Percentiles rank a stretch among this genome's conserved stretches.
Evolutionary conservation across 1,140 invertebrate species (phyloP).

Genomic region (Papilio machaon): DNA sequence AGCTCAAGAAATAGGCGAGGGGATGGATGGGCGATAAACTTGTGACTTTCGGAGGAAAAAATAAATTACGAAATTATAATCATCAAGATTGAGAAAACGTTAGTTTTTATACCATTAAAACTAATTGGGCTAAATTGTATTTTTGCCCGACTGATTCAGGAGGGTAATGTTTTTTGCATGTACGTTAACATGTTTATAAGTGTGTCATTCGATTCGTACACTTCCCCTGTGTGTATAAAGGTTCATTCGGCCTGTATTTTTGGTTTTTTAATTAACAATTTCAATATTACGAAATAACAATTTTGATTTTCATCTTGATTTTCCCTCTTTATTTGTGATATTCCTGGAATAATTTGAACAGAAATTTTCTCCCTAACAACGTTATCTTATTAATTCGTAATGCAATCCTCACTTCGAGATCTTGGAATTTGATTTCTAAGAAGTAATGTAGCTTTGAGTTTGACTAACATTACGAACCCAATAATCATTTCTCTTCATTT

Average conservation of each 20-base stretch:
- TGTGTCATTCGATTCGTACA: too few species aligned
- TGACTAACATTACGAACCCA: neutral
- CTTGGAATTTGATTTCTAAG: slow-evolving; percentile 15
- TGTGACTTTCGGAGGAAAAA: neutral
- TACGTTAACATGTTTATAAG: too few species aligned
- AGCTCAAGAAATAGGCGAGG: neutral
- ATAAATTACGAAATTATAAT: neutral
- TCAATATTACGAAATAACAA: too few species aligned
- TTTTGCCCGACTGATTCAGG: too few species aligned
- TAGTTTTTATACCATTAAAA: neutral
- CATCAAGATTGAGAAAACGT: neutral
- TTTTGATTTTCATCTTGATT: neutral
- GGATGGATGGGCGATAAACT: neutral
- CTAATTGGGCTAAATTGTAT: neutral
- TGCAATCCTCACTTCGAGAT: slow-evolving; percentile 23
- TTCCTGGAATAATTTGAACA: slow-evolving; percentile 6
- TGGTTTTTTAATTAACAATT: too few species aligned
- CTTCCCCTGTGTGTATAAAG: too few species aligned
- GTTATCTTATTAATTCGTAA: slow-evolving; percentile 9
- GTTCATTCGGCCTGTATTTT: too few species aligned
- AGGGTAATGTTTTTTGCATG: too few species aligned
- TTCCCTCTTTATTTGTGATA: neutral
- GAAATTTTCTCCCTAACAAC: neutral
- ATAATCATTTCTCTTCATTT: too few species aligned
- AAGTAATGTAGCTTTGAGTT: neutral